Conservation (phyloP, 2,797 vertebrate genomes). For the Schizothorax lantsangensis region DNA sequence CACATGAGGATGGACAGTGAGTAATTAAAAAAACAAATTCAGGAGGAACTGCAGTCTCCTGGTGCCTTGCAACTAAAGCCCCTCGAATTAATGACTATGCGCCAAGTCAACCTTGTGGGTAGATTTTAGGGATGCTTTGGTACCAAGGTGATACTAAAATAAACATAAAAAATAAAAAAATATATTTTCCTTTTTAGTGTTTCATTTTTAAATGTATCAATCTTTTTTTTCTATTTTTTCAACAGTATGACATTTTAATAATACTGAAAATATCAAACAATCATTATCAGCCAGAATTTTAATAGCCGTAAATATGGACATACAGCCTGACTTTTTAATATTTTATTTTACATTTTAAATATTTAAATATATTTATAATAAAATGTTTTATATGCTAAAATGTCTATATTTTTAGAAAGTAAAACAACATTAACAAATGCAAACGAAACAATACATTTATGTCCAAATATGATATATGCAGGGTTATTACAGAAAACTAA, state of each 20-base stretch:
- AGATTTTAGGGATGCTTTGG: not conserved
- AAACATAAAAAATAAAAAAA: not conserved
- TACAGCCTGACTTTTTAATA: not conserved
- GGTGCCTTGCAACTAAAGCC: slow-evolving; percentile 3
- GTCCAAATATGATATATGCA: not conserved
- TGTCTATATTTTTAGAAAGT: not conserved
- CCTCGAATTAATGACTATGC: not conserved
- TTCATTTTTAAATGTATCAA: not conserved
- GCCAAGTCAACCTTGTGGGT: not conserved
- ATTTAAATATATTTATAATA: not conserved
- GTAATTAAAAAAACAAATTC: slow-evolving; percentile 40
- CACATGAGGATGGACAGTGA: slow-evolving; percentile 31
- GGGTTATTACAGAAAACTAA: not conserved
- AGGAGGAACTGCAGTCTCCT: slow-evolving; percentile 10
- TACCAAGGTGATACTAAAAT: not conserved
- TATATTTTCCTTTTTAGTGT: not conserved
- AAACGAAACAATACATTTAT: not conserved
- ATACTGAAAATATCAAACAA: not conserved
- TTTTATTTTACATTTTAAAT: not conserved
- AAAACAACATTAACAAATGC: not conserved
- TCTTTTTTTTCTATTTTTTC: not conserved
- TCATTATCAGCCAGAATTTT: not conserved
- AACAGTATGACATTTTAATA: not conserved
- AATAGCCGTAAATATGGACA: not conserved
- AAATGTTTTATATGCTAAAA: not conserved